These are phyloP conservation scores for Netelia virgata DNA, from an alignment of 2,888 invertebrate genomes.

Conservation along the genomic window DNA sequence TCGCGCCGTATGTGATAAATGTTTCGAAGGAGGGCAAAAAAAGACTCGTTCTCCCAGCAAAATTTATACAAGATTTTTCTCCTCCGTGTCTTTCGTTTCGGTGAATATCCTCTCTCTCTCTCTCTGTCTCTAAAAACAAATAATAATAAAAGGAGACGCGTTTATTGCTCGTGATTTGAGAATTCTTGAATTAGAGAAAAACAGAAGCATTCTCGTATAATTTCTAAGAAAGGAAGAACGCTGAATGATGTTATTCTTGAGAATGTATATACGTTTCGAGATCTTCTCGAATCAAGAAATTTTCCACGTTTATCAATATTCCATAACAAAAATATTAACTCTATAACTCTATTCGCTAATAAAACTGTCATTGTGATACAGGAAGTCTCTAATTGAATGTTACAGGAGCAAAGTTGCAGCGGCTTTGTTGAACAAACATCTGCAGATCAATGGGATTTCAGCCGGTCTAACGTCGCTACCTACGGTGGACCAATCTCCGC, in stretches of 20 bases:
- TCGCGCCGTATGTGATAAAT: background rate
- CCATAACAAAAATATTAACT: no score
- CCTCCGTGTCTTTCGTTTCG: no score
- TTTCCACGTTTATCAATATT: no score
- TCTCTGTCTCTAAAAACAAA: background rate
- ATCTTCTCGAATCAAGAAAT: no score
- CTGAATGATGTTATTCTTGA: no score
- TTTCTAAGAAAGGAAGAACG: background rate
- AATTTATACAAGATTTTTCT: no score
- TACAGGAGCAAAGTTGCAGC: constrained; percentile 95
- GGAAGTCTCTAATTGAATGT: constrained; percentile 66
- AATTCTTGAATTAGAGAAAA: background rate
- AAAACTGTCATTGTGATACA: background rate
- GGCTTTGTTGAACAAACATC: constrained; percentile 93
- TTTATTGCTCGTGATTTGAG: background rate
- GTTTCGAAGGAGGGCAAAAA: no score
- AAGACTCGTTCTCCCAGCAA: no score
- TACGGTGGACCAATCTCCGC: constrained; percentile 83
- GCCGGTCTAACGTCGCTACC: constrained; percentile 87
- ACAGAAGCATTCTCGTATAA: background rate
- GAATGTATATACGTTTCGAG: no score
- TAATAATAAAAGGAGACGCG: background rate
- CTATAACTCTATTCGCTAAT: background rate
- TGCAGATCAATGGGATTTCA: constrained; percentile 95
- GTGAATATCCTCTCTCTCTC: no score